Conservation (phyloP, 2,113 vertebrate species). For the Phalacrocorax aristotelis region DNA sequence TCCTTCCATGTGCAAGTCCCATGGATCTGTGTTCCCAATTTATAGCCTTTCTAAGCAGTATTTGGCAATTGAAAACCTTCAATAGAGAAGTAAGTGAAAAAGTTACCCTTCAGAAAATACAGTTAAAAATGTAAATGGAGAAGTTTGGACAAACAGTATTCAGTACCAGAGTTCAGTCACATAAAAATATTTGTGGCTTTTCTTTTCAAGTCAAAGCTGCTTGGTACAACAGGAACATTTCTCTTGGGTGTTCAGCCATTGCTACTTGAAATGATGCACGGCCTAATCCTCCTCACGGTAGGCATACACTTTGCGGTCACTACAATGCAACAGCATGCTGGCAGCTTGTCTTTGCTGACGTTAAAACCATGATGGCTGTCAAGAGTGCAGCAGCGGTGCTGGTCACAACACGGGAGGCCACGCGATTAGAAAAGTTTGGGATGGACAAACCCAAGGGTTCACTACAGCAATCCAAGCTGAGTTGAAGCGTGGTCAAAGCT, state of each 20-base stretch:
- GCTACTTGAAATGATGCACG: not conserved
- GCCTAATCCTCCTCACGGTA: not conserved
- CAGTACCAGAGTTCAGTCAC: not conserved
- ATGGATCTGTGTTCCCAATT: not conserved
- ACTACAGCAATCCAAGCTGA: not conserved
- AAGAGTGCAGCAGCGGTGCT: not conserved
- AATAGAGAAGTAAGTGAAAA: not conserved
- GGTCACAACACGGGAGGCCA: not conserved
- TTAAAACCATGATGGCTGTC: not conserved
- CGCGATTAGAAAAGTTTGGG: fast-evolving
- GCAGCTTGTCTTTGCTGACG: not conserved
- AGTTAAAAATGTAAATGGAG: not conserved
- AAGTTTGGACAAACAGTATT: not conserved
- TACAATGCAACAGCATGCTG: not conserved
- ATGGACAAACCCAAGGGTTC: not conserved
- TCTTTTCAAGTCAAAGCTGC: not conserved
- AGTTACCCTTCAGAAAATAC: not conserved
- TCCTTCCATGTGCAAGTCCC: not conserved
- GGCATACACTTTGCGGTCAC: not conserved
- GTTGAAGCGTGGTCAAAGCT: fast-evolving
- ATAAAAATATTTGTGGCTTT: not conserved
- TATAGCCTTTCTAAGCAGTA: not conserved
- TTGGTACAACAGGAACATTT: not conserved
- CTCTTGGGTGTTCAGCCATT: not conserved
- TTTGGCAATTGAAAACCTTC: not conserved